phyloP scores from a whole-genome alignment of 2,888 invertebrate species.

The Sarcophaga rosellei region DNA sequence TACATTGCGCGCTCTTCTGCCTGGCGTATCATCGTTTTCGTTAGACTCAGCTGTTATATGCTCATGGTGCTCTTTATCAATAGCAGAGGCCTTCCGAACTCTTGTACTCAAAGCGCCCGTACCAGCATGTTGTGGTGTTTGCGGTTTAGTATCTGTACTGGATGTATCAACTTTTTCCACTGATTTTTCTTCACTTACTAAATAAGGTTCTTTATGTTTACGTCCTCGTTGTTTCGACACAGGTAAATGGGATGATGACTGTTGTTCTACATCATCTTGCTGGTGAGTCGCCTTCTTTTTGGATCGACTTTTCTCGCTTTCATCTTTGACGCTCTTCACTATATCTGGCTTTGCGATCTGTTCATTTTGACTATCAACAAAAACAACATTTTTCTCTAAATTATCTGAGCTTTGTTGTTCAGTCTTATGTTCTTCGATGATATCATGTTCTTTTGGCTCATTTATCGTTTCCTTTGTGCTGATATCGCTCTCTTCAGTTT shows the following conservation, averaged over 20 bases:
- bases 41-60: constrained; percentile 46
- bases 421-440: not conserved
- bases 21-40: constrained; percentile 44
- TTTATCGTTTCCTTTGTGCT: not conserved
- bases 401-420: not conserved
- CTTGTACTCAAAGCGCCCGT: constrained; percentile 49
- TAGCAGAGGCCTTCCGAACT: constrained; percentile 67
- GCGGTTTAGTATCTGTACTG: not conserved
- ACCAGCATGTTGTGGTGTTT: constrained; percentile 30
- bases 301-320: constrained; percentile 30
- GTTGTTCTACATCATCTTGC: constrained; percentile 26
- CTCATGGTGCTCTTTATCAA: constrained; percentile 41
- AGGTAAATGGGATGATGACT: constrained; percentile 8
- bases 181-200: constrained; percentile 27
- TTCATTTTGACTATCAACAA: not conserved
- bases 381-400: not conserved
- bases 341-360: not conserved
- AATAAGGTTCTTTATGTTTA: constrained; percentile 45
- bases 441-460: not conserved
- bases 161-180: not conserved
- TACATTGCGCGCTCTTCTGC: constrained; percentile 57
- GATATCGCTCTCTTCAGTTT: not conserved
- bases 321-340: constrained; percentile 1
- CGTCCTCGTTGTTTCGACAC: constrained; percentile 41
- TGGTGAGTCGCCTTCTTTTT: constrained; percentile 29